These are phyloP conservation scores for Trissoscelio sp. DNA, from an alignment of 2,888 invertebrate species.

Conservation along the genomic window DNA sequence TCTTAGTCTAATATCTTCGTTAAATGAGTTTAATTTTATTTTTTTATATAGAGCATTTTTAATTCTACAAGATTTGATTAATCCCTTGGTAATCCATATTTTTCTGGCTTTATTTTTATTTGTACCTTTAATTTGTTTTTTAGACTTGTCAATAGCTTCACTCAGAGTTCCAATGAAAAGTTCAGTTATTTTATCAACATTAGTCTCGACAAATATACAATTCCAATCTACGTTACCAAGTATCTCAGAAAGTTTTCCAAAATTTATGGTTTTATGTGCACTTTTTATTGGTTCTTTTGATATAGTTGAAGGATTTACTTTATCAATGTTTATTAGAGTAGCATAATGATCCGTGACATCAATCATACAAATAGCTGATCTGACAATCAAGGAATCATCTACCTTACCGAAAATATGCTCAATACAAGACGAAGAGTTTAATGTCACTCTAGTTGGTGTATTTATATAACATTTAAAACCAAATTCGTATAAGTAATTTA, in stretches of 20 bases:
- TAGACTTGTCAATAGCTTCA: no score
- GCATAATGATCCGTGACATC: not conserved
- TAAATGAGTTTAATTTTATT: not conserved
- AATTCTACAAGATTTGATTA: slow-evolving; percentile 4
- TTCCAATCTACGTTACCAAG: not conserved
- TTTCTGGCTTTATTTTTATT: not conserved
- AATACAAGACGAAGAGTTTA: no score
- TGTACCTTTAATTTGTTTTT: no score
- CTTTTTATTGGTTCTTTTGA: no score
- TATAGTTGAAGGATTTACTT: no score
- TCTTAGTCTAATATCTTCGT: no score
- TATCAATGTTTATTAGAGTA: no score
- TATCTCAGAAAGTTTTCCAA: not conserved
- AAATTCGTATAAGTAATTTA: not conserved
- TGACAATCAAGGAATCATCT: not conserved
- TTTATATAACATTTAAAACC: no score
- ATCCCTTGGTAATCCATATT: not conserved
- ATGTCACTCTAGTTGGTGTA: not conserved
- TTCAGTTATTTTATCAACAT: no score
- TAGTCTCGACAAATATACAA: no score
- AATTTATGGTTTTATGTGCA: no score
- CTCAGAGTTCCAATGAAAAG: no score
- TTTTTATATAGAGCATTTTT: not conserved
- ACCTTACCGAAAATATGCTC: not conserved
- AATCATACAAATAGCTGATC: not conserved